Evolutionary conservation across 2,797 vertebrate species (phyloP).

Genomic region (Sarcophilus harrisii): DNA sequence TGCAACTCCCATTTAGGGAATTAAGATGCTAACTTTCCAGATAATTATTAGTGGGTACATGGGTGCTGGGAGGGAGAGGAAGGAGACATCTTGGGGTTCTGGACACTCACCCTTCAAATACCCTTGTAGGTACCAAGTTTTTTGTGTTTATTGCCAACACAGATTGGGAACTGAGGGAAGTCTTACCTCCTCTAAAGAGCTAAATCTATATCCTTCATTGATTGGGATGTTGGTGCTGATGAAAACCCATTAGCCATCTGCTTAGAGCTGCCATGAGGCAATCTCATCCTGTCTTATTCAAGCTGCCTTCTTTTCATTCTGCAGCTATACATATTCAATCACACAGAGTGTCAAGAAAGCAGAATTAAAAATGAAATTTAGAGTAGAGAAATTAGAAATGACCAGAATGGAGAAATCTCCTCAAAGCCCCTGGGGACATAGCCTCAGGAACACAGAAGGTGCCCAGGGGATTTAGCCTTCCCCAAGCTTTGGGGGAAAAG

Average conservation of each 20-base stretch:
- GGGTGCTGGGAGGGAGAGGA: neutral
- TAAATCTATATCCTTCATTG: neutral
- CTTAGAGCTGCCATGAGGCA: neutral
- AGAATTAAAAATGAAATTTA: rapidly evolving
- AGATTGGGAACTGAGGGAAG: neutral
- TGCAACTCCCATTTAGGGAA: neutral
- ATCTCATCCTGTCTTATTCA: neutral
- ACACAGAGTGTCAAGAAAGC: neutral
- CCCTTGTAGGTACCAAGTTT: neutral
- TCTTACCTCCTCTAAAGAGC: neutral
- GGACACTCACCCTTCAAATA: neutral
- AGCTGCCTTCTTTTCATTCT: neutral
- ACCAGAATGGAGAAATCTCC: neutral
- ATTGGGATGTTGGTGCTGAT: neutral
- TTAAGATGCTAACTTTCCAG: neutral
- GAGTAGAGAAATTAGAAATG: neutral
- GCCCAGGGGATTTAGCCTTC: neutral
- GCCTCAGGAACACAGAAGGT: neutral
- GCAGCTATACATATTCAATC: neutral
- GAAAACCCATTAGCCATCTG: slow-evolving; percentile 45
- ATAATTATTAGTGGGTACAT: neutral
- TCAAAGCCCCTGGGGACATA: neutral
- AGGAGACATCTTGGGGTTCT: neutral
- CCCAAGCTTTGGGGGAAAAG: neutral
- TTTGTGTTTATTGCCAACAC: neutral